phyloP scores from a whole-genome alignment of 1,140 invertebrate genomes.

The Adelges cooleyi region DNA sequence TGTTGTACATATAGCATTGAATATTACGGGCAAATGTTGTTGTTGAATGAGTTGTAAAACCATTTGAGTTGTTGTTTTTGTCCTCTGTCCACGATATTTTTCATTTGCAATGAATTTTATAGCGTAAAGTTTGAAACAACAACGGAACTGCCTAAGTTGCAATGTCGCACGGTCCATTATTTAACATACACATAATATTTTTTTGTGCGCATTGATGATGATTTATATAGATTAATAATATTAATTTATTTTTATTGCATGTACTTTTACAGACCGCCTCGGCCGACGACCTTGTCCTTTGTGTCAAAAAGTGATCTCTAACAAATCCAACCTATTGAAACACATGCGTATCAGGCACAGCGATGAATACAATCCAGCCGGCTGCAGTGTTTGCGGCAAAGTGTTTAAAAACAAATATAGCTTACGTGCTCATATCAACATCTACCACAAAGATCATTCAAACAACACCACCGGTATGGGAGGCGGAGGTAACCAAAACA shows the following conservation, averaged over 20 bases:
- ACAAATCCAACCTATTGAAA: constrained; percentile 40
- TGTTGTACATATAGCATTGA: too few species aligned
- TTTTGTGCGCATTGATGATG: too few species aligned
- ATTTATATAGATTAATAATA: background rate
- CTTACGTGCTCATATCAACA: constrained; percentile 44
- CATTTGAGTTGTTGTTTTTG: too few species aligned
- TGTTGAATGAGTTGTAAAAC: too few species aligned
- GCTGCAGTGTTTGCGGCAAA: constrained; percentile 53
- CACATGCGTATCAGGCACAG: constrained; percentile 40
- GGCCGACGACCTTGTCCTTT: constrained; percentile 38
- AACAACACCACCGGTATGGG: background rate
- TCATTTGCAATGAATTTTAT: too few species aligned
- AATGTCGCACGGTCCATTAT: too few species aligned
- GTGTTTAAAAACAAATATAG: constrained; percentile 60
- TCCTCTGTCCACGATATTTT: too few species aligned
- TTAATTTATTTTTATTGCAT: background rate
- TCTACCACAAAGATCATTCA: constrained; percentile 36
- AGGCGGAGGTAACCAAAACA: background rate
- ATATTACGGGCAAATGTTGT: too few species aligned
- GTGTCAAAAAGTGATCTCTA: constrained; percentile 40
- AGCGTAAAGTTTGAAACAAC: too few species aligned
- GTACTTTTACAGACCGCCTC: constrained; percentile 31
- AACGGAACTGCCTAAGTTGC: too few species aligned
- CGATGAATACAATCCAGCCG: constrained; percentile 37
- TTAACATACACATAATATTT: too few species aligned